Percentiles rank a stretch among this genome's conserved stretches.
Conservation (phyloP, 2,888 invertebrate species). For the Hypsopygia costalis region DNA sequence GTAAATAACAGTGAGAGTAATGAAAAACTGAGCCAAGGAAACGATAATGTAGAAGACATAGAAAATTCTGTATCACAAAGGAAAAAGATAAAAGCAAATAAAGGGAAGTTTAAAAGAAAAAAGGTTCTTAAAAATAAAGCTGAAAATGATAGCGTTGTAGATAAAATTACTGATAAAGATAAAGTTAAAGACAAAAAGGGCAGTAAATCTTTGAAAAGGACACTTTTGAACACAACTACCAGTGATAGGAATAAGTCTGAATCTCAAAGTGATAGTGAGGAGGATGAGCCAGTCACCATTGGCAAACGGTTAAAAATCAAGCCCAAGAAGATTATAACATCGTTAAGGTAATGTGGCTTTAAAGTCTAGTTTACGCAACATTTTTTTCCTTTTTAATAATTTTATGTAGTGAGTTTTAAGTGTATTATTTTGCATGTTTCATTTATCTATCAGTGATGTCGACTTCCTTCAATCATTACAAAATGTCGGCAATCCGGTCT, state of each 20-base stretch:
- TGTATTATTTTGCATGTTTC: too few relatives aligned
- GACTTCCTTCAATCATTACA: too few relatives aligned
- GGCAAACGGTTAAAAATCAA: slow-evolving; percentile 72
- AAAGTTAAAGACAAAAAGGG: slow-evolving; percentile 40
- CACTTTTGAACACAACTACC: slow-evolving; percentile 51
- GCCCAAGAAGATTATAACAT: slow-evolving; percentile 68
- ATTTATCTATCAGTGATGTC: too few relatives aligned
- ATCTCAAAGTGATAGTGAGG: slow-evolving; percentile 72
- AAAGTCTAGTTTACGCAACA: too few relatives aligned
- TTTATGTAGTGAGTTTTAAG: too few relatives aligned
- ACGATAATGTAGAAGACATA: slow-evolving; percentile 40
- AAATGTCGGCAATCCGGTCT: too few relatives aligned
- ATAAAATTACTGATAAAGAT: slow-evolving; percentile 29
- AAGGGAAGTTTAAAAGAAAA: slow-evolving; percentile 68
- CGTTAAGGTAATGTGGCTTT: slow-evolving; percentile 56
- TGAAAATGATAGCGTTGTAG: slow-evolving; percentile 25
- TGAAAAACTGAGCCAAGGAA: slow-evolving; percentile 22
- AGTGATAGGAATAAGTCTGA: slow-evolving; percentile 69
- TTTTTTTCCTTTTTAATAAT: too few relatives aligned
- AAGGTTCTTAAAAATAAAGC: slow-evolving; percentile 31
- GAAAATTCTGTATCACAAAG: slow-evolving; percentile 48
- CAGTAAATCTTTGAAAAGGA: slow-evolving; percentile 60
- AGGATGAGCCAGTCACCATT: slow-evolving; percentile 55
- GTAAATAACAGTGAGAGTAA: slow-evolving; percentile 34
- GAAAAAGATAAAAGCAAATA: slow-evolving; percentile 66